These are phyloP conservation scores for Pollenia amentaria DNA, from an alignment of 2,888 invertebrate genomes.

Conservation along the genomic window DNA sequence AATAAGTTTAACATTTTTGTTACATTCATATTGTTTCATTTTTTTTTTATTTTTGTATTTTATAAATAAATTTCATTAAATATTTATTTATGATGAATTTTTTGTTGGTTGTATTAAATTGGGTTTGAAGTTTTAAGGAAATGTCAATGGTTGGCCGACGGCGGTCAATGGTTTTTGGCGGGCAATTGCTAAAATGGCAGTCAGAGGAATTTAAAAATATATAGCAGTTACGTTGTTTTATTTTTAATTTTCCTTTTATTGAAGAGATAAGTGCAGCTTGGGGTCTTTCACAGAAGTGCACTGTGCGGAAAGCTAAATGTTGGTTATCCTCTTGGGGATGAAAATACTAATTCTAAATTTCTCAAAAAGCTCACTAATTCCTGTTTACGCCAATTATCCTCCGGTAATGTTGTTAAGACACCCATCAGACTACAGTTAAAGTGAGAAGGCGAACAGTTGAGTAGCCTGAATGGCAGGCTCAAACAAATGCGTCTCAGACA, in stretches of 20 bases:
- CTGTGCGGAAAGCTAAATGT: no score
- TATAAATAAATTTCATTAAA: constrained; percentile 54
- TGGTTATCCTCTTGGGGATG: no score
- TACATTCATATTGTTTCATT: neutral
- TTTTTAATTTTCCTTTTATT: neutral
- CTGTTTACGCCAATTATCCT: no score
- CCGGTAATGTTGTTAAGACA: no score
- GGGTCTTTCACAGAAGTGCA: no score
- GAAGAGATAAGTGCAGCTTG: no score
- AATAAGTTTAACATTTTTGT: neutral
- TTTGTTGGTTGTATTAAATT: constrained; percentile 12
- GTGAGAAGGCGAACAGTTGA: no score
- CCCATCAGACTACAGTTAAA: no score
- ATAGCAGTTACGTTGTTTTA: neutral
- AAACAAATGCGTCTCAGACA: no score
- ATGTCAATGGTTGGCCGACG: constrained; percentile 5
- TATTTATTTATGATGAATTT: constrained; percentile 54
- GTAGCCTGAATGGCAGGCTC: no score
- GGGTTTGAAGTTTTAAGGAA: neutral
- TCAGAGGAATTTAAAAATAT: neutral
- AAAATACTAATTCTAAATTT: no score
- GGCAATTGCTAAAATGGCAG: neutral
- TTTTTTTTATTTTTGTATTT: neutral
- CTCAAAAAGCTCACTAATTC: no score
- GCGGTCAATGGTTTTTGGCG: neutral